Conservation (phyloP, 1,140 invertebrate species). For the Ectropis grisescens region DNA sequence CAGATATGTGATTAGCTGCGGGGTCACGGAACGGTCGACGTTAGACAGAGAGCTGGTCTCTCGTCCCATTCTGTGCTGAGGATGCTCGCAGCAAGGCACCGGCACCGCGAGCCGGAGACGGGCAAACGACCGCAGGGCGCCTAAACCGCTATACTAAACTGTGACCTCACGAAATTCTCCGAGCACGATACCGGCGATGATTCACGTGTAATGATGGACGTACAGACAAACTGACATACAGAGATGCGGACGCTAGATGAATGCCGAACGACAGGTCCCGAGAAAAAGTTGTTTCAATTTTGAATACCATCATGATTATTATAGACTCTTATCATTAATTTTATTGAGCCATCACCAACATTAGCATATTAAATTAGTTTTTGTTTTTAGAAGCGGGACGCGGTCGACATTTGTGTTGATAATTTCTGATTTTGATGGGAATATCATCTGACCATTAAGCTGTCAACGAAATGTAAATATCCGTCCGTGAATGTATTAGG, state of each 20-base stretch:
- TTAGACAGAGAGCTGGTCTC: slow-evolving; percentile 34
- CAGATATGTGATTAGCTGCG: slow-evolving; percentile 64
- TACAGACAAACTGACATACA: slow-evolving; percentile 39
- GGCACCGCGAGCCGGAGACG: too few relatives aligned
- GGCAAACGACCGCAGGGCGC: slow-evolving; percentile 56
- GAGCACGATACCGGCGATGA: slow-evolving; percentile 51
- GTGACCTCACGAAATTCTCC: slow-evolving; percentile 65
- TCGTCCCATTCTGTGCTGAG: slow-evolving; percentile 23
- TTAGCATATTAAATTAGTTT: slow-evolving; percentile 29
- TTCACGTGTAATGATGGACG: slow-evolving; percentile 54
- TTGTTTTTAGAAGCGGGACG: slow-evolving; percentile 7
- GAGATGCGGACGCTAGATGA: slow-evolving; percentile 40
- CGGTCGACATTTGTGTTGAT: slow-evolving; percentile 2
- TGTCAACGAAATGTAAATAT: slow-evolving; percentile 10
- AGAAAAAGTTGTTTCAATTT: slow-evolving; percentile 19
- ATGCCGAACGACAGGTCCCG: slow-evolving; percentile 25
- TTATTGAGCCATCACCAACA: slow-evolving; percentile 31
- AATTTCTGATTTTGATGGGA: slow-evolving; percentile 9
- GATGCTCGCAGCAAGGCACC: slow-evolving; percentile 19
- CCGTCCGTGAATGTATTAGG: neutral
- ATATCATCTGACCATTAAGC: slow-evolving; percentile 10
- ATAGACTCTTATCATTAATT: slow-evolving; percentile 22
- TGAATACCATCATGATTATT: slow-evolving; percentile 17
- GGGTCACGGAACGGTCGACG: slow-evolving; percentile 59
- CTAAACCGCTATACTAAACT: slow-evolving; percentile 65